These are phyloP conservation scores for Pyrocephalus nanus DNA, from an alignment of 2,797 vertebrate species.

Conservation along the genomic window DNA sequence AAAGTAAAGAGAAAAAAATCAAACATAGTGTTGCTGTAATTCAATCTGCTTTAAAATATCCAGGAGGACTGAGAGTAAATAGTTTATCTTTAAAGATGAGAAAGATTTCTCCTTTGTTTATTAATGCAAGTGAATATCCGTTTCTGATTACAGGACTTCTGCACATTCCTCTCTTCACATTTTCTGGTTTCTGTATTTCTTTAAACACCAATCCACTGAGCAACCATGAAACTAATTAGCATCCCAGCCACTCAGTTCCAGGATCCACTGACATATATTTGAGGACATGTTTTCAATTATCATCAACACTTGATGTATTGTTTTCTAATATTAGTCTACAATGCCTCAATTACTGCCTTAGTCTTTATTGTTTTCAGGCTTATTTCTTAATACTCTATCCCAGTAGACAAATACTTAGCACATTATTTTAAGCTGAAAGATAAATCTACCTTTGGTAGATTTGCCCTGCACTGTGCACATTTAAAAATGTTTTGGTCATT, in stretches of 20 bases:
- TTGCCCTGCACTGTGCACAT: not conserved
- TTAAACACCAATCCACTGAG: not conserved
- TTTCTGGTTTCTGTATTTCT: constrained; percentile 17
- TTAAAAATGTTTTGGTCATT: not conserved
- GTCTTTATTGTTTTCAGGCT: not conserved
- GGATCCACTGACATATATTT: not conserved
- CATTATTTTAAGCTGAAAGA: constrained; percentile 21
- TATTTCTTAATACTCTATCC: not conserved
- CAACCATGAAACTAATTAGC: constrained; percentile 3
- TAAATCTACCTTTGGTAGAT: not conserved
- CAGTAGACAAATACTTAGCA: not conserved
- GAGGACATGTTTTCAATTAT: constrained; percentile 48
- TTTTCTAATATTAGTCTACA: constrained; percentile 51
- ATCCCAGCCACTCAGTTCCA: not conserved
- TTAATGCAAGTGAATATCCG: not conserved
- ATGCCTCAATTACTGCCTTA: not conserved
- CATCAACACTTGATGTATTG: constrained; percentile 3
- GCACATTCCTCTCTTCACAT: not conserved
- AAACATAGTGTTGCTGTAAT: not conserved
- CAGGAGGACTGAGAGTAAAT: not conserved
- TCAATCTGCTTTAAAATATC: not conserved
- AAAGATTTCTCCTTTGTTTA: not conserved
- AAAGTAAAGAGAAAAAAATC: not conserved
- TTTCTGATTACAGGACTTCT: not conserved
- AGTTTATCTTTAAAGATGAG: not conserved